Percentiles rank a stretch among this genome's conserved stretches.
Conservation (phyloP, 2,113 vertebrate genomes). For the Alces alces region DNA sequence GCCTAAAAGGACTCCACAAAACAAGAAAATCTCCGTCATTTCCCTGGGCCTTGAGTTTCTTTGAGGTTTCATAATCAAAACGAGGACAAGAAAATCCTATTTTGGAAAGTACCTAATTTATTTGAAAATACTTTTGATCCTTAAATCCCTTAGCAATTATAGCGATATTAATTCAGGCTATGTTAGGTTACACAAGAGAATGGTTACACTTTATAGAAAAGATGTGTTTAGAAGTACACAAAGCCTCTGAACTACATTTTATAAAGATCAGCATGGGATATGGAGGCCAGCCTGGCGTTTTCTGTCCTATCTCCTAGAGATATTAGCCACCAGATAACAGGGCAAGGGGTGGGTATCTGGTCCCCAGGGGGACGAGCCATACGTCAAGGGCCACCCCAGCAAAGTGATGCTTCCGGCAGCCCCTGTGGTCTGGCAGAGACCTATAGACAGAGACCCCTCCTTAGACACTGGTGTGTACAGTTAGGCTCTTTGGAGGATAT, state of each 20-base stretch:
- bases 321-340: neutral
- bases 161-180: constrained; percentile 17
- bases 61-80: constrained; percentile 33
- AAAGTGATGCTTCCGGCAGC: neutral
- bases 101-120: constrained; percentile 20
- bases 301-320: neutral
- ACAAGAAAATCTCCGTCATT: neutral
- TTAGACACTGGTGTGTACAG: neutral
- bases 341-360: neutral
- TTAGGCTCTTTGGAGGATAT: neutral
- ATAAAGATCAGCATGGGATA: constrained; percentile 15
- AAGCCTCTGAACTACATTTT: constrained; percentile 12
- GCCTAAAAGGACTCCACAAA: neutral
- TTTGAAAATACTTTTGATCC: constrained; percentile 42
- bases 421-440: neutral
- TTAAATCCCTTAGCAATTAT: constrained; percentile 29
- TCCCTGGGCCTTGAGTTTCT: neutral
- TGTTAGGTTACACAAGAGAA: constrained; percentile 7
- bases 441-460: neutral
- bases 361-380: neutral
- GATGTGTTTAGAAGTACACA: neutral
- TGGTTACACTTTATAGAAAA: constrained; percentile 3
- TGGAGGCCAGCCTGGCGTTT: neutral
- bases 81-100: constrained; percentile 6
- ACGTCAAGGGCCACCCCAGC: fast-evolving